Evolutionary conservation across 2,888 invertebrate genomes (phyloP), one percentile per base, ranked within the genome.

Genomic region (Epistrophe grossulariae): DNA sequence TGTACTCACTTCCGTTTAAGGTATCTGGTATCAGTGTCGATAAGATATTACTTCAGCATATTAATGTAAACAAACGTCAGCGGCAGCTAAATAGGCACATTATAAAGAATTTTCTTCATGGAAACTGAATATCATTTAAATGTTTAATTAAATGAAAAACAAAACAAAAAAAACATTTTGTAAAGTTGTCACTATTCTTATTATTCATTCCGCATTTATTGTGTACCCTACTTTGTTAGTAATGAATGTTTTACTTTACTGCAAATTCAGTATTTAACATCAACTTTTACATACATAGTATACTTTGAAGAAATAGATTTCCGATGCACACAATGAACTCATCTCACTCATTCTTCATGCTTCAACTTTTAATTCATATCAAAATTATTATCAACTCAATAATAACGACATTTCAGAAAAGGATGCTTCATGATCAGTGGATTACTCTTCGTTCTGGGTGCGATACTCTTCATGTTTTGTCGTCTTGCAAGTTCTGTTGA

Each of bases 341-440:
- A 55, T 31, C 9, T 31, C 55, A 55, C 9, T 31, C 28, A 55
- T 55, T 28, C 9, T 24, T 52, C 52, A 28, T 52, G 24, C 24
- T 9, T 5, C 15, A 55, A 55, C 4, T 55, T 28, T 28, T 3
- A 55, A 4, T 55, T 31, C 9, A 9, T 15, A 0, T 55, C 8
- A 8, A 55, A 55, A 28, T 1, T 55, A 15, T 9, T 24, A 28
- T n/a, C 2, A 15, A 31, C 4, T 55, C 15, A 28, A 55, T 11
- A 35, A 19, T 2, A 74, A 79, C 57, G 40, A 88, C 57, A 76
- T 90, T 90, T 7, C 91, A 95, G 97, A 90, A 96, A 96, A 93
- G 95, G 95, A 76, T 96, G 97, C 9, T 94, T 98, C 62, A 93
- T 96, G 28, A 91, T 95, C 35, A 97, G 96, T 89, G 96, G 96